phyloP scores from a whole-genome alignment of 2,888 invertebrate genomes.

The Caenorhabditis sp. region DNA sequence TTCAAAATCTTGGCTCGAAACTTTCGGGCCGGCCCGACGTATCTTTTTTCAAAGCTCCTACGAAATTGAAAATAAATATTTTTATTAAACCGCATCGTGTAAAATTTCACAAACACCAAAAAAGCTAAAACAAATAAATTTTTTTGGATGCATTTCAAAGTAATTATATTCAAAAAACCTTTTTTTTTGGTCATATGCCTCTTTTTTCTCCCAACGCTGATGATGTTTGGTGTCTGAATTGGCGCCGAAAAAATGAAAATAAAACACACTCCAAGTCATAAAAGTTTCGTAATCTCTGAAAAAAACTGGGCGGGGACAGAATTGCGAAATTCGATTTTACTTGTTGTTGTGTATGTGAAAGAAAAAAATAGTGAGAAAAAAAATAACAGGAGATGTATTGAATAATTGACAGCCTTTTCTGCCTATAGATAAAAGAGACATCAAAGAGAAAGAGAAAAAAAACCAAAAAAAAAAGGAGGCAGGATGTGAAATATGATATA shows the following conservation, averaged over 20 bases:
- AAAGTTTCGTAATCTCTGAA: not conserved
- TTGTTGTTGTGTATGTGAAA: not conserved
- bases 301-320: not conserved
- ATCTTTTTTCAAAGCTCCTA: too few relatives aligned
- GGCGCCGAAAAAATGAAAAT: not conserved
- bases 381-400: not conserved
- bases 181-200: not conserved
- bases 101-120: too few relatives aligned
- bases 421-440: constrained; percentile 9
- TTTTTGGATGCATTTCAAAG: too few relatives aligned
- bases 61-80: too few relatives aligned
- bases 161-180: too few relatives aligned
- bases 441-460: constrained; percentile 18
- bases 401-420: constrained; percentile 1
- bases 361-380: not conserved
- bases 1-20: too few relatives aligned
- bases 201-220: not conserved
- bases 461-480: constrained; percentile 8
- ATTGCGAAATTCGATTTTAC: not conserved
- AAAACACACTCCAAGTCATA: not conserved
- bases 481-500: constrained; percentile 15
- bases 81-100: too few relatives aligned
- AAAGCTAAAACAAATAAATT: too few relatives aligned
- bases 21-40: too few relatives aligned
- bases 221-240: not conserved